Conservation (phyloP, 1,140 invertebrate species). For the Hyphantria cunea region DNA sequence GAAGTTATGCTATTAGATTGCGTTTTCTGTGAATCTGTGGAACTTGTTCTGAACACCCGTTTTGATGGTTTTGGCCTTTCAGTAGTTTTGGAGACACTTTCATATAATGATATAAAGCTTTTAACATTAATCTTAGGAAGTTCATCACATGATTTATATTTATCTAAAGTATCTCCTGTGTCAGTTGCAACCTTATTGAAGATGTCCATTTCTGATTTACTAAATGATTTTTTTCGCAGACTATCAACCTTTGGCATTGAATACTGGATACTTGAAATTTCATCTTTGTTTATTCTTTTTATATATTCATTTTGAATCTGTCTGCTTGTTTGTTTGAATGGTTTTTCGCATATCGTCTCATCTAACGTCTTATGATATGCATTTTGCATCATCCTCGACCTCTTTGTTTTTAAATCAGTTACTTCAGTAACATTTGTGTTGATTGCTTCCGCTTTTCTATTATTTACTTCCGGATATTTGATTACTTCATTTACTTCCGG, state of each 20-base stretch:
- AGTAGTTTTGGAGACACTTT: constrained; percentile 60
- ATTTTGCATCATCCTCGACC: constrained; percentile 31
- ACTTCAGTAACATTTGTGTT: constrained; percentile 11
- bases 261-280: background rate
- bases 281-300: constrained; percentile 13
- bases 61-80: constrained; percentile 37
- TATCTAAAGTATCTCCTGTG: constrained; percentile 52
- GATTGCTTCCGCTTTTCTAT: constrained; percentile 27
- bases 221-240: constrained; percentile 51
- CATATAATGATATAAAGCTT: constrained; percentile 69
- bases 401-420: constrained; percentile 39
- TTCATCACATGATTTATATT: constrained; percentile 74
- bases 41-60: constrained; percentile 37
- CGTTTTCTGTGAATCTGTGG: constrained; percentile 37
- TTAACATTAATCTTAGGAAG: constrained; percentile 71
- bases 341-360: constrained; percentile 33
- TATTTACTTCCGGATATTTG: constrained; percentile 14
- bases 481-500: constrained; percentile 25
- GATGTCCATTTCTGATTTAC: constrained; percentile 77
- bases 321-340: constrained; percentile 14
- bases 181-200: constrained; percentile 58
- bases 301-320: constrained; percentile 27
- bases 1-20: constrained; percentile 44
- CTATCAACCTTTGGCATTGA: constrained; percentile 22
- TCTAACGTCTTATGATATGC: constrained; percentile 39